These are phyloP conservation scores for Mastigias papua DNA, from an alignment of 30 jellyfish, hydroid and myxozoan genomes.

Conservation along the genomic window DNA sequence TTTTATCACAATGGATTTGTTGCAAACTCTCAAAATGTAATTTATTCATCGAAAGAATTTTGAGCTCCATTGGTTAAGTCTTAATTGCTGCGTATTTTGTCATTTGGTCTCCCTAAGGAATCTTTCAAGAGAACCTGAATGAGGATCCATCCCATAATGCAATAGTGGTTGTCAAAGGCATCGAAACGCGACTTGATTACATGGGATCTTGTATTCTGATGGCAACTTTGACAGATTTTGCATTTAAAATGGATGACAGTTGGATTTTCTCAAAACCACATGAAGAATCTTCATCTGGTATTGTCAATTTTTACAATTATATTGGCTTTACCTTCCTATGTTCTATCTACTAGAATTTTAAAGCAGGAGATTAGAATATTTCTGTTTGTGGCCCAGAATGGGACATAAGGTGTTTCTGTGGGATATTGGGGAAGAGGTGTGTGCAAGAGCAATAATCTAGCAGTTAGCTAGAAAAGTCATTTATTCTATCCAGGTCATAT, in stretches of 20 bases:
- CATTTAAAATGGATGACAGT: slow-evolving; percentile 60
- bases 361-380: too few relatives aligned
- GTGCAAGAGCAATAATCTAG: too few relatives aligned
- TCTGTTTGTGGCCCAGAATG: too few relatives aligned
- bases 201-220: slow-evolving; percentile 97
- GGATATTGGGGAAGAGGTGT: too few relatives aligned
- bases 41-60: too few relatives aligned
- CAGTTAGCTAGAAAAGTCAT: too few relatives aligned
- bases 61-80: too few relatives aligned
- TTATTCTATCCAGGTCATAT: too few relatives aligned
- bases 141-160: slow-evolving; percentile 78
- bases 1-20: too few relatives aligned
- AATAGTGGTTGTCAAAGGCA: slow-evolving; percentile 71
- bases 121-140: slow-evolving; percentile 79
- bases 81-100: not conserved
- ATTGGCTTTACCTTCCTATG: not conserved
- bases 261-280: slow-evolving; percentile 64
- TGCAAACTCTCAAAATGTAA: too few relatives aligned
- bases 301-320: not conserved
- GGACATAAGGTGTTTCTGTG: too few relatives aligned
- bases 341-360: too few relatives aligned
- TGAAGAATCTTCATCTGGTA: slow-evolving; percentile 1
- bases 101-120: slow-evolving; percentile 59
- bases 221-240: slow-evolving; percentile 85
- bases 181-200: slow-evolving; percentile 93